These are phyloP conservation scores for Archegozetes longisetosus DNA, from an alignment of 1,140 invertebrate genomes.

Conservation along the genomic window DNA sequence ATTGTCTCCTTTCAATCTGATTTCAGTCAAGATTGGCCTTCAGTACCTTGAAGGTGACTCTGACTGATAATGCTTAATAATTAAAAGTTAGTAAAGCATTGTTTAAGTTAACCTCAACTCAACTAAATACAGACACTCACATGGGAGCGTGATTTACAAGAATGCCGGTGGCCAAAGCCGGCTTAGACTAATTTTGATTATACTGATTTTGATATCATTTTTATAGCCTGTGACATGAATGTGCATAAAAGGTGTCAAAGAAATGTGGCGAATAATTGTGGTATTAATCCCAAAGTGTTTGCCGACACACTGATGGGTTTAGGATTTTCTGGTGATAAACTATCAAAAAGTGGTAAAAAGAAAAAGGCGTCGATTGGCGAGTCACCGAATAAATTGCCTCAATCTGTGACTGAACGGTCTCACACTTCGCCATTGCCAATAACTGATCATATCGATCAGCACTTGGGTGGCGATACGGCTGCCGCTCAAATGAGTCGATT, in stretches of 20 bases:
- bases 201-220: conserved; percentile 1
- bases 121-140: no score
- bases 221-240: conserved; percentile 78
- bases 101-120: no score
- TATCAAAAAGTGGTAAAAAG: conserved; percentile 1
- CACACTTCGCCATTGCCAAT: conserved; percentile 21
- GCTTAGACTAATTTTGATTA: neutral
- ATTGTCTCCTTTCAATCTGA: neutral
- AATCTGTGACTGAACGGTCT: conserved; percentile 17
- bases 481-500: neutral
- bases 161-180: no score
- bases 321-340: conserved; percentile 77
- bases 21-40: no score
- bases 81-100: neutral
- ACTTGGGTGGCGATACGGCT: neutral
- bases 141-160: no score
- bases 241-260: conserved; percentile 97
- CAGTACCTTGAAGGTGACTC: neutral
- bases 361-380: conserved; percentile 29
- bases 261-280: conserved; percentile 98
- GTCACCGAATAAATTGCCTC: conserved; percentile 24
- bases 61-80: neutral
- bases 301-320: conserved; percentile 75
- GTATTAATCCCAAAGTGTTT: conserved; percentile 92
- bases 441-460: neutral